Percentiles rank a stretch among this genome's conserved stretches.
These are phyloP conservation scores for Chelon labrosus DNA, from an alignment of 2,797 vertebrate species.

Conservation along the genomic window DNA sequence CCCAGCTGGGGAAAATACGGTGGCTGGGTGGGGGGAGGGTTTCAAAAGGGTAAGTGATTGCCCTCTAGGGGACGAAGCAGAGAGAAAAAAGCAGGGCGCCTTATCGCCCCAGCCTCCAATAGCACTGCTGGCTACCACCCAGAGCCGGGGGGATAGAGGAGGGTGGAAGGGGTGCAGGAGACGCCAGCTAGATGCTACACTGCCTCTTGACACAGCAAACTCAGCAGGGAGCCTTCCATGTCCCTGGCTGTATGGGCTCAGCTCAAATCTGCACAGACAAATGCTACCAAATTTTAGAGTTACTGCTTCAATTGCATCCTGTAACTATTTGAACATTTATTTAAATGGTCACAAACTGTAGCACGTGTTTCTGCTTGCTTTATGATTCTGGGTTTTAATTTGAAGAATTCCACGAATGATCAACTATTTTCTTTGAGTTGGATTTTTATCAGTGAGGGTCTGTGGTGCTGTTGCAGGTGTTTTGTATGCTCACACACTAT, in stretches of 20 bases:
- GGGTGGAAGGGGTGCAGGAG: conserved; percentile 37
- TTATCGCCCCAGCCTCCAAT: conserved; percentile 82
- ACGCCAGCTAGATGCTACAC: conserved; percentile 72
- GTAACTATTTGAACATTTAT: conserved; percentile 10
- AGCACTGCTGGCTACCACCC: conserved; percentile 80
- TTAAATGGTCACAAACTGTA: conserved; percentile 18
- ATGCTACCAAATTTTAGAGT: conserved; percentile 49
- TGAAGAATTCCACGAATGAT: not conserved
- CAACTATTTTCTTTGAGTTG: conserved; percentile 4
- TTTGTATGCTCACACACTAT: conserved; percentile 34
- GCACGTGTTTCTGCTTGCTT: conserved; percentile 20
- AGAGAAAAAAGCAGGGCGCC: conserved; percentile 76
- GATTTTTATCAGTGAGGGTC: not conserved
- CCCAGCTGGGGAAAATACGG: conserved; percentile 79
- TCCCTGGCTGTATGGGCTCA: conserved; percentile 53
- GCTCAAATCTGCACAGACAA: conserved; percentile 55
- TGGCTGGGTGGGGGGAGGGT: conserved; percentile 81
- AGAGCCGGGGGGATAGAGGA: conserved; percentile 53
- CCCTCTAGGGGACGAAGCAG: conserved; percentile 88
- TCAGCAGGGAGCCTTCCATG: conserved; percentile 69
- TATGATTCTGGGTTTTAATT: not conserved
- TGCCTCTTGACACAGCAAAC: conserved; percentile 81
- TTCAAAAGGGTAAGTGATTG: conserved; percentile 88
- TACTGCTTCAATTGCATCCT: conserved; percentile 25
- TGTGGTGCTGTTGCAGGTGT: conserved; percentile 43